phyloP scores from a whole-genome alignment of 1,140 invertebrate species.

The Pomacea maculata region DNA sequence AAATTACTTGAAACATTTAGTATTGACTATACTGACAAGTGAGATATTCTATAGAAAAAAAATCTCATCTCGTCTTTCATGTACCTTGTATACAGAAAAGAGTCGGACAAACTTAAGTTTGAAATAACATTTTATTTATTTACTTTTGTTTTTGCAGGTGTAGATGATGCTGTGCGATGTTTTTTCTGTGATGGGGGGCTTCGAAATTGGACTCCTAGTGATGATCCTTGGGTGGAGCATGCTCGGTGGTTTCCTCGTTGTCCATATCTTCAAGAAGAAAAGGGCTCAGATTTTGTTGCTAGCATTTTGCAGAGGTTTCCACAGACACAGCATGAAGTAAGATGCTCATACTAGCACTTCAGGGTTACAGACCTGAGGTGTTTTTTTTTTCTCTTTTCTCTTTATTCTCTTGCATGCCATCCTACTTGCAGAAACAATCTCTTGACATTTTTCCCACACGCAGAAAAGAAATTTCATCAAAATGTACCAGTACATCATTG shows the following conservation, averaged over 20 bases:
- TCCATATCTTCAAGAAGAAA: constrained; percentile 77
- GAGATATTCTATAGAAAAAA: background rate
- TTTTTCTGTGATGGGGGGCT: constrained; percentile 81
- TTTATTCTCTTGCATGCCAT: too few species aligned
- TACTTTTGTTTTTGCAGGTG: constrained; percentile 66
- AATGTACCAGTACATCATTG: too few species aligned
- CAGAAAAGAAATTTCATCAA: too few species aligned
- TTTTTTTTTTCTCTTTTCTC: too few species aligned
- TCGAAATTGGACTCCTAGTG: constrained; percentile 77
- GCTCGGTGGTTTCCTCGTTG: constrained; percentile 71
- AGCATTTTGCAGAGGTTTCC: constrained; percentile 18
- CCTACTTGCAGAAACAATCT: too few species aligned
- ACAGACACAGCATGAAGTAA: too few species aligned
- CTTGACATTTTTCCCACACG: too few species aligned
- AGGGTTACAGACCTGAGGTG: too few species aligned
- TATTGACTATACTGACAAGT: background rate
- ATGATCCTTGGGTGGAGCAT: constrained; percentile 82
- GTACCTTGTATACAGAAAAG: too few species aligned
- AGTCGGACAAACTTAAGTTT: background rate
- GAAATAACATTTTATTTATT: constrained; percentile 4
- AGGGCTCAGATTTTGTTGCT: constrained; percentile 80
- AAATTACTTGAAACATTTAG: too few species aligned
- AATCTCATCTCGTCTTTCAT: too few species aligned
- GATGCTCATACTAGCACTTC: too few species aligned
- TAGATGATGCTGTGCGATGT: constrained; percentile 80